Base-by-base conservation (phyloP, 2,888 invertebrate genomes). In the Digitonthophagus gazella region DNA sequence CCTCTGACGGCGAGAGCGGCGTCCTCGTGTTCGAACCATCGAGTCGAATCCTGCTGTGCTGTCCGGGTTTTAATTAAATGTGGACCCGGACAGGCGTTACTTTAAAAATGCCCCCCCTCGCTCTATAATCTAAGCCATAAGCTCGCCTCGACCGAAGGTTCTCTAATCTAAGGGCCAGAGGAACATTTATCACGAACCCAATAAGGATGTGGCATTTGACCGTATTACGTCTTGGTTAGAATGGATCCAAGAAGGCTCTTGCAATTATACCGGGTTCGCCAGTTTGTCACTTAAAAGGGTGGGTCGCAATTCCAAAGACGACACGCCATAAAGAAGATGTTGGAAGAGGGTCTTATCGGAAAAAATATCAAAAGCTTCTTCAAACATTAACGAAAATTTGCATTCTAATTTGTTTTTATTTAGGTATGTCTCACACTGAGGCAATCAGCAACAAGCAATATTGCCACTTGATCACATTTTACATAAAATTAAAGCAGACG, bases 121-220 rank as follows among this genome's bases (percentile, higher is more conserved):
- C 28, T 44, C 28, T 44, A 44, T 44, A 44, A 44, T 44, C 28
- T 44, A 44, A 44, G 28, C 8, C 28, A 44, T 44, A 44, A 44
- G 28, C 28, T 44, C 28, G 28, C 28, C 2, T 44, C 28, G 28
- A 8, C 28, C 28, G 28, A 18, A 28, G 19, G 28, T 64, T 64
- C 20, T 67, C 67, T 64, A 67, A 67, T 67, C 67, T 44, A 67
- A 67, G 67, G 63, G 57, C 55, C 64, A 64, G 57, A 28, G n/a
- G 67, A 56, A 64, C 64, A 57, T 57, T 67, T 67, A 67, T 67
- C 67, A 67, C 67, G 64, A 67, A 64, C 64, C 67, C 67, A 67
- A 67, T 67, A 67, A 67, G 67, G 64, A 67, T 22, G 20, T 67
- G 67, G 57, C 67, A 64, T 64, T 64, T 64, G 67, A 18, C 58